Conservation (phyloP, 2,113 vertebrate genomes). For the Ciconia boyciana region DNA sequence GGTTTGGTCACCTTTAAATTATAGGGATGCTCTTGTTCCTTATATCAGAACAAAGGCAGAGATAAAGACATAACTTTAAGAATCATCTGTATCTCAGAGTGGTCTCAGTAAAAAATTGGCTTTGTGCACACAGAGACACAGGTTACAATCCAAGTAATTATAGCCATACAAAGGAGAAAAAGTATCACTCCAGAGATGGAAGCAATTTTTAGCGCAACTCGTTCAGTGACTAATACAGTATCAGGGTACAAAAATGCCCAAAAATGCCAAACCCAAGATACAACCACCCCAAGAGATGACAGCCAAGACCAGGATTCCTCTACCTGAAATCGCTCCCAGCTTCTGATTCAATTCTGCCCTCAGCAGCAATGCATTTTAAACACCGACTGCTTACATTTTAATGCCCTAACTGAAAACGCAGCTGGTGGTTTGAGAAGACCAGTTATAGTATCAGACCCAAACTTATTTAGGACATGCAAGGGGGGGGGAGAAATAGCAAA, state of each 20-base stretch:
- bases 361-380: not conserved
- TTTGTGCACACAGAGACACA: not conserved
- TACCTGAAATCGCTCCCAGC: not conserved
- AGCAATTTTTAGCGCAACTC: not conserved
- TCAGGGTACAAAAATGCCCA: not conserved
- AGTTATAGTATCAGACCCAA: not conserved
- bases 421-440: not conserved
- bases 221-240: not conserved
- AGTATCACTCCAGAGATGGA: not conserved
- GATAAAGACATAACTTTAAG: not conserved
- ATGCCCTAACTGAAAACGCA: not conserved
- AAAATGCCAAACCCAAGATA: not conserved
- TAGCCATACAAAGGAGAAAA: not conserved
- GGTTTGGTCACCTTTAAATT: not conserved
- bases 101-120: not conserved
- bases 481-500: not conserved
- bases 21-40: not conserved
- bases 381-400: not conserved
- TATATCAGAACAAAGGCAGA: not conserved
- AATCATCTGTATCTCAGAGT: not conserved
- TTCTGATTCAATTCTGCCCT: not conserved
- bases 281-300: not conserved
- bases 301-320: not conserved
- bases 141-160: not conserved
- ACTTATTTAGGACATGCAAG: not conserved